Percentiles rank a stretch among this genome's conserved stretches.
phyloP scores from a whole-genome alignment of 2,113 vertebrate species.

The Aptenodytes patagonicus region DNA sequence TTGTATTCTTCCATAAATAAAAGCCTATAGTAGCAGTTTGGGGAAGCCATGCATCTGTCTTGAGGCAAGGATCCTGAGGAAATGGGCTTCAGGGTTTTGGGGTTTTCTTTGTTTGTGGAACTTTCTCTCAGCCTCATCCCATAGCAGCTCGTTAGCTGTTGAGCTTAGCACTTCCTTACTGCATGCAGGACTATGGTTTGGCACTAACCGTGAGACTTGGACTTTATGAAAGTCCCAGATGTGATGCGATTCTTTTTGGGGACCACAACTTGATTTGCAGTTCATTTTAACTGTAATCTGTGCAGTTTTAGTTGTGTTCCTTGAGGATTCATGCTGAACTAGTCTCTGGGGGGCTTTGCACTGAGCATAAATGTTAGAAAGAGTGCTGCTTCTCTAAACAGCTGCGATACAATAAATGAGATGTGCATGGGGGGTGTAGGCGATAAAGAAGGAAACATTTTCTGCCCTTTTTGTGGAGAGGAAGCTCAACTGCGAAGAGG shows the following conservation, averaged over 20 bases:
- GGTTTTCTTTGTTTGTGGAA: not conserved
- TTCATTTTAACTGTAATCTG: not conserved
- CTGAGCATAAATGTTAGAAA: not conserved
- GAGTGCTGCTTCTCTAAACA: not conserved
- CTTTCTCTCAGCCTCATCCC: not conserved
- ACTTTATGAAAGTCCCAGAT: not conserved
- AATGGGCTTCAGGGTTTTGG: not conserved
- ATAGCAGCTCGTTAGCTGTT: not conserved
- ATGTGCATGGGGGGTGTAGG: not conserved
- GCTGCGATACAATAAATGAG: not conserved
- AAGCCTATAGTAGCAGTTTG: not conserved
- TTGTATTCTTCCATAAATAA: not conserved
- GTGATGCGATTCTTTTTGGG: not conserved
- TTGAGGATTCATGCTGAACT: not conserved
- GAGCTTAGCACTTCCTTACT: not conserved
- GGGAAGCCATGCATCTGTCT: not conserved
- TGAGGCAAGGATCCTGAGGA: not conserved
- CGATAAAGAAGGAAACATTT: not conserved
- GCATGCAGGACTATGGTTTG: not conserved
- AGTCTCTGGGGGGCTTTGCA: not conserved
- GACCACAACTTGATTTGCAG: not conserved
- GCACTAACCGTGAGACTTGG: not conserved
- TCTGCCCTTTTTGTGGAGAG: not conserved
- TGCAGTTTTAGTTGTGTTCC: not conserved
- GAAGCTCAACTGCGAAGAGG: constrained; percentile 34